A percentile compares a stretch with the other conserved stretches of the same genome.
These are phyloP conservation scores for Ophiodon elongatus DNA, from an alignment of 2,113 vertebrate genomes.

Conservation along the genomic window DNA sequence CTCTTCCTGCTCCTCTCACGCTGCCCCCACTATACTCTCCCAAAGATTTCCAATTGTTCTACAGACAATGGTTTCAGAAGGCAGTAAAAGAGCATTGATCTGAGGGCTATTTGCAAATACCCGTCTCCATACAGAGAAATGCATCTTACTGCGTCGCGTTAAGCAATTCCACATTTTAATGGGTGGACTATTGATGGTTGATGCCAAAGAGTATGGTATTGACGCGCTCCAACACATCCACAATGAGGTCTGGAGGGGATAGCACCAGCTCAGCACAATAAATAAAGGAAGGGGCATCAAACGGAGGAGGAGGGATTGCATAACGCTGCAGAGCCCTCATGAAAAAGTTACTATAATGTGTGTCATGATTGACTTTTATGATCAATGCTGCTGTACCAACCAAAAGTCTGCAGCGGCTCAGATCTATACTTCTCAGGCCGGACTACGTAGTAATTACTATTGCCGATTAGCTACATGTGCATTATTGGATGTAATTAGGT, in stretches of 20 bases:
- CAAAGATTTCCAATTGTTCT: slow-evolving; percentile 86
- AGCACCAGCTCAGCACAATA: slow-evolving; percentile 76
- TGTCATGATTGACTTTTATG: slow-evolving; percentile 79
- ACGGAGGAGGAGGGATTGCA: slow-evolving; percentile 64
- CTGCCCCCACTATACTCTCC: slow-evolving; percentile 69
- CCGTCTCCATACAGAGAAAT: slow-evolving; percentile 70
- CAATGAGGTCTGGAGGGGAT: slow-evolving; percentile 80
- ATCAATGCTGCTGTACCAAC: slow-evolving; percentile 66
- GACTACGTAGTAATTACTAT: slow-evolving; percentile 71
- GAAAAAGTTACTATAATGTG: slow-evolving; percentile 79
- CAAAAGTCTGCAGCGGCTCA: slow-evolving; percentile 55
- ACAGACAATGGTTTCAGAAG: slow-evolving; percentile 81
- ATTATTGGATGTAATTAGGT: slow-evolving; percentile 78
- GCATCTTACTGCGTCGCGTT: slow-evolving; percentile 78
- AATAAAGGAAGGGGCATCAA: slow-evolving; percentile 70
- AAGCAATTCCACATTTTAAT: slow-evolving; percentile 82
- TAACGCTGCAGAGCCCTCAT: slow-evolving; percentile 65
- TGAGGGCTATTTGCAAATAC: slow-evolving; percentile 77
- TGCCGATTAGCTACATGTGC: slow-evolving; percentile 76
- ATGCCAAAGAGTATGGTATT: slow-evolving; percentile 78
- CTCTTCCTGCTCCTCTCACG: slow-evolving; percentile 50
- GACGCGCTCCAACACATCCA: slow-evolving; percentile 74
- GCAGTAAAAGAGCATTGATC: slow-evolving; percentile 82
- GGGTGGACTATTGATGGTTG: slow-evolving; percentile 78
- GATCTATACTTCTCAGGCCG: slow-evolving; percentile 69